phyloP scores from a whole-genome alignment of 2,888 invertebrate species.

The Eilema caniola region DNA sequence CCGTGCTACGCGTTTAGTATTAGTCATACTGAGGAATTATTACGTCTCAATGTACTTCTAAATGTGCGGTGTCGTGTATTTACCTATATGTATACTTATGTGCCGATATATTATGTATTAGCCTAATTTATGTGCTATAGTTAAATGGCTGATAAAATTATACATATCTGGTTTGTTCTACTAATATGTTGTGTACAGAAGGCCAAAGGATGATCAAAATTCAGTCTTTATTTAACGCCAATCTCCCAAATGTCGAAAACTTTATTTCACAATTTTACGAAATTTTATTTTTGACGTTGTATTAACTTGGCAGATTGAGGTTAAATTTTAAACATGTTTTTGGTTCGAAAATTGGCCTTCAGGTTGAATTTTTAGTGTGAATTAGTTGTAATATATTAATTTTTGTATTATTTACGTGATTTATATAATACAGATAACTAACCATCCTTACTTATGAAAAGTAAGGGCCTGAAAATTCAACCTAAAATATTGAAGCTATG shows the following conservation, averaged over 20 bases:
- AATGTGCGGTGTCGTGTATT: conserved; percentile 1
- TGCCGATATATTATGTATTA: not conserved
- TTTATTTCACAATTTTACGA: too few relatives aligned
- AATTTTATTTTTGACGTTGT: too few relatives aligned
- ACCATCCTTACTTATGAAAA: too few relatives aligned
- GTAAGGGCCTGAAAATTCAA: not conserved
- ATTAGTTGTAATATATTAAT: not conserved
- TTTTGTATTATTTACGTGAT: not conserved
- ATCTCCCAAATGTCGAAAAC: too few relatives aligned
- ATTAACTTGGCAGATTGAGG: too few relatives aligned
- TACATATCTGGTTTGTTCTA: conserved; percentile 10
- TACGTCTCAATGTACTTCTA: conserved; percentile 9
- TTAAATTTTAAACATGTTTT: too few relatives aligned
- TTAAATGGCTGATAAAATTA: not conserved
- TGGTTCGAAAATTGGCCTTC: too few relatives aligned
- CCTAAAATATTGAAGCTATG: not conserved
- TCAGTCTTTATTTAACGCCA: too few relatives aligned
- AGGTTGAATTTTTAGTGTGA: conserved; percentile 1
- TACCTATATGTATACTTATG: not conserved
- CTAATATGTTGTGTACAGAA: not conserved
- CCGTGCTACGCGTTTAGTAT: not conserved
- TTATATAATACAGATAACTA: not conserved
- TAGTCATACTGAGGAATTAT: not conserved
- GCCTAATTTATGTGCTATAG: not conserved
- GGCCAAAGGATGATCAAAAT: too few relatives aligned